Base-by-base conservation (phyloP, 1,140 invertebrate species). In the Stegodyphus dumicola region DNA sequence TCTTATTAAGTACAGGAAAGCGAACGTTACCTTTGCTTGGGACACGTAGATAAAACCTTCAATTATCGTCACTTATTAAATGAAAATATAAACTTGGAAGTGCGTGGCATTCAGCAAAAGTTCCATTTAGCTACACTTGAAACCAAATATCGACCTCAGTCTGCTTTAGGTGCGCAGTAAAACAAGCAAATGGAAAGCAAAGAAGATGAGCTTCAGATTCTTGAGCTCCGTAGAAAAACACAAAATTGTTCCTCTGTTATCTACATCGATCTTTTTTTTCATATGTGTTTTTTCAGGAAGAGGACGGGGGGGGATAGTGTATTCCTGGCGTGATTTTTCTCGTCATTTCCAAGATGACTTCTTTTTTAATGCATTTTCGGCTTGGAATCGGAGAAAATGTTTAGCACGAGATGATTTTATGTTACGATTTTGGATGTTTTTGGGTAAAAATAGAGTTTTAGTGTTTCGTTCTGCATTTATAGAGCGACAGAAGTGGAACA, bases 71-170 rank as follows among this genome's bases (percentile, higher is more conserved):
- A 33, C 33, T 33, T 33, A 33, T 33, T 33, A 33, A 33, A 33
- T 33, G 33, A 33, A 33, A 33, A 33, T 33, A 33, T 3, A 33
- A 33, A 33, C 33, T 33, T 33, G 33, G 33, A 33, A 33, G 3
- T 33, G 33, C 33, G 33, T 33, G 33, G 3, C 3, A 33, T 33
- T 33, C 33, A 33, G 33, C 33, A 1, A 33, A 33, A 33, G 33
- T 33, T 33, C 33, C 33, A 3, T 33, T 33, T 33, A 73, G 51
- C 70, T 73, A 52, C 51, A 73, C 53, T 17, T 52, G 70, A 73
- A 73, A 73, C 70, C 70, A n/a, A 73, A 73, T 73, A 73, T 73
- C 70, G 70, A 73, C 70, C 49, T 7, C 15, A 9, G 70, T 52
- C 49, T 17, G 53, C 13, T 52, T 52, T 17, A 6, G 51, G 15